Evolutionary conservation across 1,140 invertebrate genomes (phyloP).

Genomic region (Diplogasteroides magnus): DNA sequence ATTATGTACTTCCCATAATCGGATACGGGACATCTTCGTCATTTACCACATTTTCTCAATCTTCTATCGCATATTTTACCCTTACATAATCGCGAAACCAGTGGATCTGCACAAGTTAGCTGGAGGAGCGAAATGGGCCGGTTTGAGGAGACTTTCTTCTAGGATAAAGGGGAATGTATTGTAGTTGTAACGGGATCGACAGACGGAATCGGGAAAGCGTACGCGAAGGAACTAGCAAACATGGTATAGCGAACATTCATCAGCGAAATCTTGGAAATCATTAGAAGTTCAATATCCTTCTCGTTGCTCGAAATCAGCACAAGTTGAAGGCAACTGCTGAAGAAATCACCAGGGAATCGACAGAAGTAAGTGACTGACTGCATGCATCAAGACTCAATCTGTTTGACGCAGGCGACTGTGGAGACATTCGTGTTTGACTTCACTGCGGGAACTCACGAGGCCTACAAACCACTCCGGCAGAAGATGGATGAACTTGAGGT

Average conservation of each 20-base stretch:
- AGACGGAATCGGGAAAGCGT: conserved; percentile 30
- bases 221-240: conserved; percentile 10
- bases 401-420: neutral
- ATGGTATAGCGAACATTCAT: no score
- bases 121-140: neutral
- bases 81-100: neutral
- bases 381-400: neutral
- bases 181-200: conserved; percentile 23
- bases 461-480: neutral
- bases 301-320: conserved; percentile 8
- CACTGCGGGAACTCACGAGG: neutral
- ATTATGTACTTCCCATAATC: no score
- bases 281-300: conserved; percentile 18
- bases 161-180: no score
- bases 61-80: neutral
- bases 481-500: neutral
- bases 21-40: no score
- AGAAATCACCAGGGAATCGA: neutral
- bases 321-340: conserved; percentile 11
- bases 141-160: neutral
- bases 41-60: neutral
- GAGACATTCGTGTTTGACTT: neutral
- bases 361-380: neutral
- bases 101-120: neutral
- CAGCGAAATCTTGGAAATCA: neutral